Evolutionary conservation across 1,140 invertebrate species (phyloP).

Genomic region (Ericerus pela): DNA sequence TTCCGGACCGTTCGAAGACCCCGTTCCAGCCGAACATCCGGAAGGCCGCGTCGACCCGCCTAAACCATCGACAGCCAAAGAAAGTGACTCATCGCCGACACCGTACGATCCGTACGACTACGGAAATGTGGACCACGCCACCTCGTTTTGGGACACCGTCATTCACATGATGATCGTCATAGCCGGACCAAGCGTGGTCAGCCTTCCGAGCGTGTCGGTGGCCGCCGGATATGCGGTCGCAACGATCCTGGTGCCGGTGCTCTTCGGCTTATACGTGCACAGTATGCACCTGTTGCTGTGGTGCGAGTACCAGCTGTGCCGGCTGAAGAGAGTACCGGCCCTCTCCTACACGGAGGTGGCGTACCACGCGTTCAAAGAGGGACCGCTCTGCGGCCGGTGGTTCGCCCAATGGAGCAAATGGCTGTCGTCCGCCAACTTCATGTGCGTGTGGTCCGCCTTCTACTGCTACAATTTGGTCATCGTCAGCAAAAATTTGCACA

Average conservation of each 20-base stretch:
- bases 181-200: background rate
- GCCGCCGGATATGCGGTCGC: background rate
- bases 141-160: slow-evolving; percentile 1
- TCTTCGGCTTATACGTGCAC: background rate
- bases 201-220: background rate
- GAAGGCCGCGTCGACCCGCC: no score
- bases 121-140: background rate
- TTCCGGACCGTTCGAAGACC: no score
- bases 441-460: background rate
- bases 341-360: slow-evolving; percentile 47
- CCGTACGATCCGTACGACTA: background rate
- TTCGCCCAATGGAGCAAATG: slow-evolving; percentile 30
- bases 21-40: no score
- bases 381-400: slow-evolving; percentile 36
- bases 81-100: background rate
- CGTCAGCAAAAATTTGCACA: background rate
- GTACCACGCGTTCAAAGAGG: slow-evolving; percentile 40
- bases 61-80: no score
- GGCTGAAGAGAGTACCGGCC: slow-evolving; percentile 35
- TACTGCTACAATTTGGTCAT: background rate
- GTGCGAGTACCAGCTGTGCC: slow-evolving; percentile 36
- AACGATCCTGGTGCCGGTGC: background rate
- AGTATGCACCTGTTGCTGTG: background rate
- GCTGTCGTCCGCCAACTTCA: background rate
- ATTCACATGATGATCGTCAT: background rate